Evolutionary conservation across 2,113 vertebrate species (phyloP), one percentile per base, ranked within the genome.

Genomic region (Bubo bubo): DNA sequence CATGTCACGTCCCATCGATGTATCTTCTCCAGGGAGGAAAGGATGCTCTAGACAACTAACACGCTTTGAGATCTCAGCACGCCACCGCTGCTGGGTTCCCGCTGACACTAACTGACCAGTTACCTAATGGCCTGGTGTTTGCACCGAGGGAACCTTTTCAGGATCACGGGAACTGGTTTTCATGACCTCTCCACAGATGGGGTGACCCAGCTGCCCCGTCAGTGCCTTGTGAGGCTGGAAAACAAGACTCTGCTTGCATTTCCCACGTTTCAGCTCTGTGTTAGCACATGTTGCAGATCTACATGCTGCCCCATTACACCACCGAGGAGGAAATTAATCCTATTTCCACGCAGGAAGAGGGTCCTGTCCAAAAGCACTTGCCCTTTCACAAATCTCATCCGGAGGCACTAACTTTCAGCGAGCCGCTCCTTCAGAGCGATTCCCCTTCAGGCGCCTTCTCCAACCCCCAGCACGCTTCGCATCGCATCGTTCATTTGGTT

Each of bases 31-130:
- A 18, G 37, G 32, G 22, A 50, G 60, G 24, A 23, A n/a, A 74
- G 64, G 79, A 84, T 84, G 72, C 41, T 82, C 70, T 27, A 34
- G 45, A 13, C 26, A 43, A 16, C 26, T 60, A 13, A 75, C 0
- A 9, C 27, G 1, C 88, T n/a, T 49, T 9, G 74, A 41, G 86
- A 37, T 4, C 34, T 16, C 74, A 9, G 37, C 0, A 1, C 32
- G 68, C 20, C 85, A 32, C 45, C 68, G 2, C 35, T 6, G 45
- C 10, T 4, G 77, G 14, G 49, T 9, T 52, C 37, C 80, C 2
- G 0, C 56, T 30, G 53, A 3, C 73, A 11, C 5, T 0, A 27
- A 10, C 28, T 15, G 24, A 22, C 49, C 43, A 0, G 3, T 16
- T 3, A 5, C 4, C 82, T 13, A 1, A 4, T 0, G 26, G 41